Percentiles rank a stretch among this genome's conserved stretches.
These are phyloP conservation scores for Chrysomela aeneicollis DNA, from an alignment of 2,888 invertebrate genomes.

Conservation along the genomic window DNA sequence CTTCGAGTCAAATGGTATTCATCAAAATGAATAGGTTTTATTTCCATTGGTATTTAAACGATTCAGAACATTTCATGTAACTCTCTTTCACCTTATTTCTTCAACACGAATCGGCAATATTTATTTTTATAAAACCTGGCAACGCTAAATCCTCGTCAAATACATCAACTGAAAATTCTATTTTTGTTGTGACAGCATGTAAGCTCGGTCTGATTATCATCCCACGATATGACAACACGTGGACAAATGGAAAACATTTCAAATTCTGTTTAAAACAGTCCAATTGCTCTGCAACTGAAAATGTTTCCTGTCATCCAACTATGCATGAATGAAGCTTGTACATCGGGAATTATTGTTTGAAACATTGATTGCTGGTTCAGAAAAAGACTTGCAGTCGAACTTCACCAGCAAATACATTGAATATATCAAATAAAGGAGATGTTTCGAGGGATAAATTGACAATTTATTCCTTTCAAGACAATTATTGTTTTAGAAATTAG, in stretches of 20 bases:
- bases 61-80: too few relatives aligned
- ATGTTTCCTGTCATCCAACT: neutral
- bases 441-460: too few relatives aligned
- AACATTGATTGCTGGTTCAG: neutral
- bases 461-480: too few relatives aligned
- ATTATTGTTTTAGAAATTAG: too few relatives aligned
- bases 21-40: too few relatives aligned
- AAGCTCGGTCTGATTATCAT: neutral
- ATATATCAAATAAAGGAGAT: too few relatives aligned
- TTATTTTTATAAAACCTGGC: neutral
- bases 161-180: neutral
- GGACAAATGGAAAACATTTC: neutral
- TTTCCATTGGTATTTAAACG: too few relatives aligned
- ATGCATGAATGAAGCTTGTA: neutral
- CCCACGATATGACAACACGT: neutral
- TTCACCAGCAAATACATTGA: too few relatives aligned
- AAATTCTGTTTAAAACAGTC: neutral
- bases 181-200: neutral
- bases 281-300: neutral
- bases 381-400: too few relatives aligned
- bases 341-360: neutral
- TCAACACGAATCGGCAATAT: too few relatives aligned
- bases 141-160: neutral
- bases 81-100: too few relatives aligned
- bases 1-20: too few relatives aligned